Percentiles rank a stretch among this genome's conserved stretches.
These are phyloP conservation scores for silkworm (Bombyx mori) DNA, from an alignment of 1,140 invertebrate genomes.

Conservation along the genomic window ASM3026992v2 NC_085110.1:11936501-11937000, in stretches of 20 bases:
- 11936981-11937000: too few relatives aligned
- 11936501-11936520: too few relatives aligned
- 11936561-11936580: slow-evolving; percentile 48
- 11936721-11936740: slow-evolving; percentile 39
- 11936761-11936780: slow-evolving; percentile 36
- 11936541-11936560: slow-evolving; percentile 62
- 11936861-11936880: not conserved
- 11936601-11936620: slow-evolving; percentile 38
- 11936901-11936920: not conserved
- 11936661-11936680: slow-evolving; percentile 59
- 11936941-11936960: too few relatives aligned
- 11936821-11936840: slow-evolving; percentile 60
- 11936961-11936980: too few relatives aligned
- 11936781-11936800: slow-evolving; percentile 34
- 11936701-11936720: slow-evolving; percentile 68
- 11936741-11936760: slow-evolving; percentile 42
- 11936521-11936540: slow-evolving; percentile 28
- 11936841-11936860: slow-evolving; percentile 22
- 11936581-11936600: slow-evolving; percentile 59
- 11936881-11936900: slow-evolving; percentile 1
- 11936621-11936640: slow-evolving; percentile 24
- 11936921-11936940: too few relatives aligned
- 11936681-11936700: slow-evolving; percentile 31
- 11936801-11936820: slow-evolving; percentile 41
- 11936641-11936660: slow-evolving; percentile 52